Base-by-base conservation (phyloP, 1,140 invertebrate species). In the Cherax destructor region DNA sequence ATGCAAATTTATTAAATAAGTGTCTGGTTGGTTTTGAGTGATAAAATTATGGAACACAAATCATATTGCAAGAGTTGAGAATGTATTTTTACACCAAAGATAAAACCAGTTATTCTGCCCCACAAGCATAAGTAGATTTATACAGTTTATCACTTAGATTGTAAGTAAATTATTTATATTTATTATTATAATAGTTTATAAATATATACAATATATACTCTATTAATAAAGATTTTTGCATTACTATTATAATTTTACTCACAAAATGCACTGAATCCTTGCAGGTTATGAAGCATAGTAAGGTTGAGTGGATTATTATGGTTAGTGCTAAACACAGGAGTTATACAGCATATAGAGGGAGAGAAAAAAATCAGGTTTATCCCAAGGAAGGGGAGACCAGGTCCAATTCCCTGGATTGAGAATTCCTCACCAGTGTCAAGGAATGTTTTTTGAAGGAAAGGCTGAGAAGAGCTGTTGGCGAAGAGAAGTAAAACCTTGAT, bases 41-140 rank as follows among this genome's bases (percentile, higher is more conserved):
- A 1, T 16, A 5, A 65, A 21, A 6, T 21, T 65, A 65, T 5
- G 24, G 69, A 74, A 69, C 5, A 21, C 18, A 69, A 69, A 10
- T 74, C 69, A 30, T 74, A 3, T 18, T 18, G 69, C 9, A 74
- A 30, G 24, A 30, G 9, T 74, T 30, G 16, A 74, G 24, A 74
- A 9, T 74, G 24, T 74, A 74, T 74, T 74, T 74, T 74, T 74
- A 30, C 69, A 74, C 69, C n/a, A 74, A 74, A 74, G 69, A 74
- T 74, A 30, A 74, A 74, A 7, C n/a, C n/a, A 74, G 69, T 24
- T 74, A 74, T 74, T 74, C 21, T 74, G 24, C 69, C 69, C 24
- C 69, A 74, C 6, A 74, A 74, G 24, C 69, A 74, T 30, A 65
- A 21, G 61, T 74, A 74, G 69, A 74, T 74, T n/a, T 30, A 74